Evolutionary conservation across 2,113 vertebrate species (phyloP).

Genomic region (Bambusicola thoracicus): DNA sequence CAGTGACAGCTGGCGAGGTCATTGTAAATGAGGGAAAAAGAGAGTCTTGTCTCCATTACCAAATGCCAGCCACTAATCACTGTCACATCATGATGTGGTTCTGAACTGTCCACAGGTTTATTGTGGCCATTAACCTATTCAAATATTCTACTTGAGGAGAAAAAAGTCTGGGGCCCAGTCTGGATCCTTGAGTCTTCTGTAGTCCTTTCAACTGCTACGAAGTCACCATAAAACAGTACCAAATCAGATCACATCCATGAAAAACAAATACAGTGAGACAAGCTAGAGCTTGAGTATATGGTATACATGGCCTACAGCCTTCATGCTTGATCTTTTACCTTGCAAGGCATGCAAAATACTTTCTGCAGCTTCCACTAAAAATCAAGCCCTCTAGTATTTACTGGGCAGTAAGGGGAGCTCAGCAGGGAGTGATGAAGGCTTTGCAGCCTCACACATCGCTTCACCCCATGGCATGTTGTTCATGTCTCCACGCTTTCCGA

Average conservation of each 20-base stretch:
- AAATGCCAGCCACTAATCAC: slow-evolving; percentile 60
- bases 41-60: slow-evolving; percentile 71
- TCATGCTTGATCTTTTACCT: neutral
- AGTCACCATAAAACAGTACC: neutral
- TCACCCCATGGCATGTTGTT: neutral
- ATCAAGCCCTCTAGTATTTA: neutral
- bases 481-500: neutral
- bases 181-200: neutral
- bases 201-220: neutral
- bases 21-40: slow-evolving; percentile 69
- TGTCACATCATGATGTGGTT: slow-evolving; percentile 65
- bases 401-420: fast-evolving
- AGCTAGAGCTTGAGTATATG: neutral
- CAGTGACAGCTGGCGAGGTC: slow-evolving; percentile 62
- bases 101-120: slow-evolving; percentile 64
- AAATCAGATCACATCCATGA: neutral
- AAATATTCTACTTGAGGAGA: slow-evolving; percentile 50
- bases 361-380: neutral
- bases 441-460: neutral
- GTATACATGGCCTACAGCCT: neutral
- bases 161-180: neutral
- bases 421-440: neutral
- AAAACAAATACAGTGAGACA: neutral
- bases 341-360: neutral
- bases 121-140: slow-evolving; percentile 56